These are phyloP conservation scores for Ataeniobius toweri DNA, from an alignment of 2,797 vertebrate genomes.

Conservation along the genomic window DNA sequence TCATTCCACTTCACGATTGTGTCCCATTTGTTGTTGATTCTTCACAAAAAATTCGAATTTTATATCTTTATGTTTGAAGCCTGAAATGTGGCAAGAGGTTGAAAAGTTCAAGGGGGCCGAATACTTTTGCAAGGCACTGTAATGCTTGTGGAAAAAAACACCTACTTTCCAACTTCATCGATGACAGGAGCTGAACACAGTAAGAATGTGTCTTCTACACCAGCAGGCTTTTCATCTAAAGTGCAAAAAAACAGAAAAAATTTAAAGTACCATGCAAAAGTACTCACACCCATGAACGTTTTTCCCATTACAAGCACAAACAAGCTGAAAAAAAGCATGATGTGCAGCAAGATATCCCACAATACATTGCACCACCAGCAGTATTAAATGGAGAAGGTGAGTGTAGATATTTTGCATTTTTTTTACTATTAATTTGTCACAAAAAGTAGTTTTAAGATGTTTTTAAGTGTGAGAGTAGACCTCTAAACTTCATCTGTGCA, in stretches of 20 bases:
- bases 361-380: background rate
- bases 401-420: too few relatives aligned
- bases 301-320: background rate
- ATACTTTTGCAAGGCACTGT: too few relatives aligned
- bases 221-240: constrained; percentile 83
- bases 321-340: background rate
- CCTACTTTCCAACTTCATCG: constrained; percentile 88
- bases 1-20: too few relatives aligned
- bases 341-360: background rate
- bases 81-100: too few relatives aligned
- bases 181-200: constrained; percentile 89
- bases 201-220: constrained; percentile 82
- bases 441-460: too few relatives aligned
- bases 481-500: too few relatives aligned
- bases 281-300: background rate
- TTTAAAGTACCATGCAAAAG: background rate
- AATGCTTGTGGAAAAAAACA: constrained; percentile 36
- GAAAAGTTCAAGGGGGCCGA: too few relatives aligned
- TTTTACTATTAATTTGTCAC: too few relatives aligned
- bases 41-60: too few relatives aligned
- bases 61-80: too few relatives aligned
- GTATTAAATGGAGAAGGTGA: background rate
- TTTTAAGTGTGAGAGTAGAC: too few relatives aligned
- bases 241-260: constrained; percentile 2
- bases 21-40: too few relatives aligned